Conservation (phyloP, 2,113 vertebrate species). For the Calypte anna region DNA sequence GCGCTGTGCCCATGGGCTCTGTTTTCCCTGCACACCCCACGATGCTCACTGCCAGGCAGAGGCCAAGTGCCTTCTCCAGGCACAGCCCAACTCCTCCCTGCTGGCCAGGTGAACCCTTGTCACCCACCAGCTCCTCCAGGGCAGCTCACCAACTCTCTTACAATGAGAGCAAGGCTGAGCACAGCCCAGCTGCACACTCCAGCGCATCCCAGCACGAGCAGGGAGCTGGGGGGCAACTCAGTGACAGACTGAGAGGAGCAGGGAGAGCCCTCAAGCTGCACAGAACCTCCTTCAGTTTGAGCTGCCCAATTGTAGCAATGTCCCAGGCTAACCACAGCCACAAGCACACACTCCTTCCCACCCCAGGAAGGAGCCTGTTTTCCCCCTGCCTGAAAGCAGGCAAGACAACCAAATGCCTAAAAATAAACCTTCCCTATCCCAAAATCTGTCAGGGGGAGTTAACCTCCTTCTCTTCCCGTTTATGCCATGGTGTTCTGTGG, state of each 20-base stretch:
- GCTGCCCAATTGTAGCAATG: neutral
- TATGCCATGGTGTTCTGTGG: neutral
- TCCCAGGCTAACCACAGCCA: neutral
- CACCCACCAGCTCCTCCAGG: neutral
- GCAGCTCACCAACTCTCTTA: neutral
- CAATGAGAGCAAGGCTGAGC: neutral
- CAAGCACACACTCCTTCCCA: accelerated
- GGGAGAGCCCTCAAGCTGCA: neutral
- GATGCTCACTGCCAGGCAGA: slow-evolving; percentile 29
- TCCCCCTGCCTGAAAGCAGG: neutral
- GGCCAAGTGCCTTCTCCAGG: slow-evolving; percentile 38
- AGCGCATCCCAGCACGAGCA: accelerated
- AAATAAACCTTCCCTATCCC: neutral
- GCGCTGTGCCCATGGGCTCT: neutral
- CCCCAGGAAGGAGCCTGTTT: neutral
- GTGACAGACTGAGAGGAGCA: neutral
- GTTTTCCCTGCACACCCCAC: slow-evolving; percentile 25
- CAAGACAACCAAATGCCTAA: neutral
- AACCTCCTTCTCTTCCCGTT: neutral
- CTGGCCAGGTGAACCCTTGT: neutral
- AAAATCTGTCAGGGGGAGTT: neutral
- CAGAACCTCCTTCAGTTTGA: neutral
- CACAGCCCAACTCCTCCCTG: slow-evolving; percentile 12
- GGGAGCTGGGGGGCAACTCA: neutral
- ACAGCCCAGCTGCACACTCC: slow-evolving; percentile 3